These are phyloP conservation scores for Falco naumanni DNA, from an alignment of 2,797 vertebrate species.

Conservation along the genomic window DNA sequence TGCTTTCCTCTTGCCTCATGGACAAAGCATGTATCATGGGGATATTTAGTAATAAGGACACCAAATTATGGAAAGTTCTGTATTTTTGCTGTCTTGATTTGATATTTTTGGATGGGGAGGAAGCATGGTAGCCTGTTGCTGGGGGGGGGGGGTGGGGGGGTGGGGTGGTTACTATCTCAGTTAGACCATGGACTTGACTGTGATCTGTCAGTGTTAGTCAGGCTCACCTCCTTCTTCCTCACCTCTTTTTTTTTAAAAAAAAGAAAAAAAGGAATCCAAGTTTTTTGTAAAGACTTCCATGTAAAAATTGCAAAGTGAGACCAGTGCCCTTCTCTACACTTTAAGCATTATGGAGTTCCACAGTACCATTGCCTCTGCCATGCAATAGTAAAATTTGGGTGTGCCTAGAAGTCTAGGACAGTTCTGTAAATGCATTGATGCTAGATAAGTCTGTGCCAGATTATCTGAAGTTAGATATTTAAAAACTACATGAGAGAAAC, in stretches of 20 bases:
- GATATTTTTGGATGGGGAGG: not conserved
- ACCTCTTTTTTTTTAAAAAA: not conserved
- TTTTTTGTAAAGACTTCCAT: not conserved
- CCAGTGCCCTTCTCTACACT: not conserved
- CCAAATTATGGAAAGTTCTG: not conserved
- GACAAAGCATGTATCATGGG: not conserved
- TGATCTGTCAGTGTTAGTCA: not conserved
- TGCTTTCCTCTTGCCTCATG: not conserved
- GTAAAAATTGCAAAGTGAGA: not conserved
- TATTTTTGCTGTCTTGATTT: not conserved
- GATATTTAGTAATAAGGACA: not conserved
- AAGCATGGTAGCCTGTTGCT: not conserved
- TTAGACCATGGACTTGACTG: not conserved
- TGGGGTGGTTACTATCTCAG: not conserved
- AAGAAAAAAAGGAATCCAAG: not conserved
- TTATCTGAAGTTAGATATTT: not conserved
- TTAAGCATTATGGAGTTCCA: not conserved
- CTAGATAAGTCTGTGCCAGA: not conserved
- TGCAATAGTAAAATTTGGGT: not conserved
- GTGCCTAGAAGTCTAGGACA: not conserved
- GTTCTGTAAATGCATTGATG: not conserved
- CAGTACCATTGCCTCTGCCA: not conserved
- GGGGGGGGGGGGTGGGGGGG: fast-evolving
- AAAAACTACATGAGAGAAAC: not conserved
- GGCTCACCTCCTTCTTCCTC: not conserved